Evolutionary conservation across 2,888 invertebrate genomes (phyloP).

Genomic region (Xanthorhoe designata): DNA sequence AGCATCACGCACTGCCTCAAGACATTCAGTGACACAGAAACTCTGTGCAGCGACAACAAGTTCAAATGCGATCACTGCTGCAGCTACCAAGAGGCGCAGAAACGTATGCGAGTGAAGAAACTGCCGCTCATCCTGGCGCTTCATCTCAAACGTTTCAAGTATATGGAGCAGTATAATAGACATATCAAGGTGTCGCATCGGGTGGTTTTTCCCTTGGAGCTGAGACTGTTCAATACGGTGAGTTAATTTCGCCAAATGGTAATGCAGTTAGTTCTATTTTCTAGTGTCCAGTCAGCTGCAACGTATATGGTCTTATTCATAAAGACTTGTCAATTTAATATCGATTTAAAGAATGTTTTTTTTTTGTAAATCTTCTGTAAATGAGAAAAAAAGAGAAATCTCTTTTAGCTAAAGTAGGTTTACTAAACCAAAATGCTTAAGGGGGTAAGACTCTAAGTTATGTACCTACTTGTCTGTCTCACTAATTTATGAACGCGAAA

Average conservation of each 20-base stretch:
- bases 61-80: constrained; percentile 99
- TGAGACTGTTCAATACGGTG: constrained; percentile 98
- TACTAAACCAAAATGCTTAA: too few relatives aligned
- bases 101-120: constrained; percentile 99
- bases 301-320: too few relatives aligned
- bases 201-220: constrained; percentile 99
- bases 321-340: too few relatives aligned
- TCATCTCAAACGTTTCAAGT: constrained; percentile 98
- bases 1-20: constrained; percentile 99
- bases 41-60: constrained; percentile 99
- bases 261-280: neutral
- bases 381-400: too few relatives aligned
- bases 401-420: too few relatives aligned
- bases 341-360: too few relatives aligned
- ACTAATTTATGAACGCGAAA: too few relatives aligned
- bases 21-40: constrained; percentile 99
- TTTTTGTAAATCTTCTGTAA: too few relatives aligned
- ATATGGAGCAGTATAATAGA: constrained; percentile 99
- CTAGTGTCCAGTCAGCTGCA: too few relatives aligned
- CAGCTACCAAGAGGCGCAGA: constrained; percentile 99
- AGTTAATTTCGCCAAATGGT: constrained; percentile 61
- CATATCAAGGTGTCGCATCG: constrained; percentile 99
- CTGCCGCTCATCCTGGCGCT: constrained; percentile 98
- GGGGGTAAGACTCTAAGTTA: too few relatives aligned
- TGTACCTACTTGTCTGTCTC: too few relatives aligned